Conservation (phyloP, 2,888 invertebrate species). For the Lucinisca nassula region DNA sequence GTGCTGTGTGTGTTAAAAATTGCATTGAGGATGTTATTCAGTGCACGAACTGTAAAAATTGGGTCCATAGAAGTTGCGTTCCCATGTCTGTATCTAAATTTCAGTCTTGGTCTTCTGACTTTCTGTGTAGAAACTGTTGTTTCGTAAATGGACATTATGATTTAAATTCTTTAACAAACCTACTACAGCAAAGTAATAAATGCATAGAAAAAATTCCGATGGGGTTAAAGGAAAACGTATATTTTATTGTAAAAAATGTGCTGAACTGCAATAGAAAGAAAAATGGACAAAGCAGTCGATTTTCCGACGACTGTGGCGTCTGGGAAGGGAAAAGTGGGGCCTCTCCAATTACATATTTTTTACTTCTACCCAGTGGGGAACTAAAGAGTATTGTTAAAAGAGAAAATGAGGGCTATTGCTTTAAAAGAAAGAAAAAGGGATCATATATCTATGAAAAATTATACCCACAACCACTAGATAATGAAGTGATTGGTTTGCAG, state of each 20-base stretch:
- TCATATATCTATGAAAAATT: not conserved
- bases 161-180: too few relatives aligned
- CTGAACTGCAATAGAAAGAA: not conserved
- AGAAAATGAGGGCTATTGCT: not conserved
- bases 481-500: constrained; percentile 13
- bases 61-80: too few relatives aligned
- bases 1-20: too few relatives aligned
- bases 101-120: too few relatives aligned
- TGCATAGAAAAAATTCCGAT: not conserved
- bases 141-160: too few relatives aligned
- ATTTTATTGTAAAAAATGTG: not conserved
- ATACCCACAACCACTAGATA: constrained; percentile 15
- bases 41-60: too few relatives aligned
- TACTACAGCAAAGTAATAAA: not conserved
- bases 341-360: not conserved
- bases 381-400: constrained; percentile 3
- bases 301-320: not conserved
- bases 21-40: too few relatives aligned
- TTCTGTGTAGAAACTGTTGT: too few relatives aligned
- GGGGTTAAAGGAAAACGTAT: not conserved
- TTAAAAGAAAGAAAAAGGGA: constrained; percentile 2
- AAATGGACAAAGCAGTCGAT: not conserved
- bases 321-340: not conserved
- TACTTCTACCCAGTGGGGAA: constrained; percentile 20
- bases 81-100: too few relatives aligned